phyloP scores from a whole-genome alignment of 2,797 vertebrate species.

The Schizopygopsis malacanthus region DNA sequence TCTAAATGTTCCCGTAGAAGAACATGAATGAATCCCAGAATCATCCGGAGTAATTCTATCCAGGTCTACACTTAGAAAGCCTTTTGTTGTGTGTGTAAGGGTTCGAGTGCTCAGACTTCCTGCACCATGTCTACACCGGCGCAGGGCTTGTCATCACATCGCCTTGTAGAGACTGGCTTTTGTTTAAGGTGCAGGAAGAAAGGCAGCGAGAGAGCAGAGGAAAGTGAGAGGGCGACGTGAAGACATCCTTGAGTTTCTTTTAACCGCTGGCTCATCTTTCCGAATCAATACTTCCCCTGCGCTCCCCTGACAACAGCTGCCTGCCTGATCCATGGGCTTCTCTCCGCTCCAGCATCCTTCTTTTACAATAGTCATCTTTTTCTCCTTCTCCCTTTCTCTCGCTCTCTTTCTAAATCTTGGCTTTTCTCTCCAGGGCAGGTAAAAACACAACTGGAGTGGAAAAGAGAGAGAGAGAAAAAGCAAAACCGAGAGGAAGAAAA shows the following conservation, averaged over 20 bases:
- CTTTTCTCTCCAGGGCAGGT: constrained; percentile 60
- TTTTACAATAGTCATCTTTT: constrained; percentile 60
- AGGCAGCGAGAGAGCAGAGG: constrained; percentile 39
- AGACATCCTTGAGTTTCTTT: constrained; percentile 65
- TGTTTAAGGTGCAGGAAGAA: constrained; percentile 47
- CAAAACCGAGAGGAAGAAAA: constrained; percentile 47
- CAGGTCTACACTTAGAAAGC: constrained; percentile 20
- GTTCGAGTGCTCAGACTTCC: constrained; percentile 27
- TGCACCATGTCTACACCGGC: constrained; percentile 39
- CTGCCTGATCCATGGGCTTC: constrained; percentile 59
- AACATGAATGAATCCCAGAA: constrained; percentile 17
- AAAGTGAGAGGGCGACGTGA: constrained; percentile 53
- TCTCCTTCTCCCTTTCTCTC: constrained; percentile 36
- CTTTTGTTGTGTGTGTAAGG: background rate
- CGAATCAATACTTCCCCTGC: constrained; percentile 69
- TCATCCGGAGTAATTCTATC: constrained; percentile 12
- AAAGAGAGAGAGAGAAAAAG: constrained; percentile 40
- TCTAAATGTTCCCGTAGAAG: background rate
- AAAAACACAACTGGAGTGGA: constrained; percentile 62
- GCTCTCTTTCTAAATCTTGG: constrained; percentile 49
- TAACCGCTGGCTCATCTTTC: constrained; percentile 67
- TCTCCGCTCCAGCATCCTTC: constrained; percentile 52
- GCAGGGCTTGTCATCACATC: constrained; percentile 31
- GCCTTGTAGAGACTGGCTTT: constrained; percentile 30
- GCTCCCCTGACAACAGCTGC: constrained; percentile 60